Evolutionary conservation across 1,140 invertebrate genomes (phyloP).

Genomic region (Episyrphus balteatus): DNA sequence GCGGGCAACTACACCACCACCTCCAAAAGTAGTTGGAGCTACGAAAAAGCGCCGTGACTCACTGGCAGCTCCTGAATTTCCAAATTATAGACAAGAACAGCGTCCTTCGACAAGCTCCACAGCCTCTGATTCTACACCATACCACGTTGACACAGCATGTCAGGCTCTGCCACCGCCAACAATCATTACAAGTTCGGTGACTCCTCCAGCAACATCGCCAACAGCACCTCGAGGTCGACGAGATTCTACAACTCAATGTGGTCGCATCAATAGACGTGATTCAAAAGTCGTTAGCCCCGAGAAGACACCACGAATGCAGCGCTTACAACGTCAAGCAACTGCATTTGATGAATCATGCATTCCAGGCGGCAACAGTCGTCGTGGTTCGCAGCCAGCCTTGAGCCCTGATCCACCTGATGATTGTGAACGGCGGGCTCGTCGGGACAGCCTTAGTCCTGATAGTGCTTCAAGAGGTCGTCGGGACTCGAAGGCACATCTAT

Average conservation of each 20-base stretch:
- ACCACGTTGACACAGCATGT: constrained; percentile 45
- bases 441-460: constrained; percentile 78
- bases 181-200: constrained; percentile 69
- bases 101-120: constrained; percentile 69
- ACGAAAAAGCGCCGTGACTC: constrained; percentile 56
- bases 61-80: constrained; percentile 40
- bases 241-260: constrained; percentile 74
- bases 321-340: constrained; percentile 72
- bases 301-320: constrained; percentile 52
- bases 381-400: constrained; percentile 68
- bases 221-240: constrained; percentile 50
- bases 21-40: constrained; percentile 46
- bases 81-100: constrained; percentile 48
- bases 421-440: constrained; percentile 56
- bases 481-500: constrained; percentile 65
- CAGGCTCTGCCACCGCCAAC: constrained; percentile 61
- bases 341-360: constrained; percentile 73
- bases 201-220: constrained; percentile 64
- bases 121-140: constrained; percentile 52
- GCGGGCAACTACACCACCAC: constrained; percentile 40
- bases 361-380: constrained; percentile 51
- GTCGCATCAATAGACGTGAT: constrained; percentile 51
- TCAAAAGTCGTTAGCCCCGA: constrained; percentile 58
- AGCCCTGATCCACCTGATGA: constrained; percentile 57
- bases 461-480: constrained; percentile 62